These are phyloP conservation scores for Drosophila leonis DNA, from an alignment of 2,888 invertebrate species.

Conservation along the genomic window DNA sequence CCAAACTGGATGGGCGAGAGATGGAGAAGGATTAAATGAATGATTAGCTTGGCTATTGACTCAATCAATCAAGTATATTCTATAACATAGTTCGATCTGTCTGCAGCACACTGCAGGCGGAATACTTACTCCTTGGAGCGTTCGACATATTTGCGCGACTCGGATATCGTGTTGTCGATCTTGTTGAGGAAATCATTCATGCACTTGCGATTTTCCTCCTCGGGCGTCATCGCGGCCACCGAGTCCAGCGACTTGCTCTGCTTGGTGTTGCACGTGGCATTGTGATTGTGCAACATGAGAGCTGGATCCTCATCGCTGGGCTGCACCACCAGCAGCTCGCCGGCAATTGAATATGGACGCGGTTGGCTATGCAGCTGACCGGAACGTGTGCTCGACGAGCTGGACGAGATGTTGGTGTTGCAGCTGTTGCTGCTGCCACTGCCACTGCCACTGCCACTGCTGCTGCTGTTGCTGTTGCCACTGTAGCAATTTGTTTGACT, in stretches of 20 bases:
- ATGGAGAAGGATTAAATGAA: neutral
- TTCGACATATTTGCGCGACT: slow-evolving; percentile 93
- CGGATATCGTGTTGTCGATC: slow-evolving; percentile 94
- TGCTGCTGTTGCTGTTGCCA: too few species aligned
- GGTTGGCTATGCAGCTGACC: slow-evolving; percentile 81
- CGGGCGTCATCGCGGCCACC: slow-evolving; percentile 87
- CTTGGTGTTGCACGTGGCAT: slow-evolving; percentile 74
- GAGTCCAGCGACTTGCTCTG: slow-evolving; percentile 86
- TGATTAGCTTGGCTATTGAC: neutral
- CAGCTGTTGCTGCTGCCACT: slow-evolving; percentile 46
- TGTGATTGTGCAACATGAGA: slow-evolving; percentile 63
- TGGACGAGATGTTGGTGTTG: slow-evolving; percentile 59
- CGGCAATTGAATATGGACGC: slow-evolving; percentile 88
- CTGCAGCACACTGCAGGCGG: neutral
- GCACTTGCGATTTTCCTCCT: slow-evolving; percentile 91
- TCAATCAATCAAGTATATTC: neutral
- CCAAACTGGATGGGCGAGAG: slow-evolving; percentile 63
- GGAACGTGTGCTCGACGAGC: slow-evolving; percentile 57
- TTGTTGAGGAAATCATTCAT: slow-evolving; percentile 93
- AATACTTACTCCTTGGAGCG: slow-evolving; percentile 93
- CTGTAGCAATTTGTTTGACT: slow-evolving; percentile 46
- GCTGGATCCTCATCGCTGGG: slow-evolving; percentile 70
- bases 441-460: slow-evolving; percentile 36
- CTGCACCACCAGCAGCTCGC: slow-evolving; percentile 82
- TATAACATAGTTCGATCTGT: neutral